Base-by-base conservation (phyloP, 2,888 invertebrate species). In the Volucella zonaria region DNA sequence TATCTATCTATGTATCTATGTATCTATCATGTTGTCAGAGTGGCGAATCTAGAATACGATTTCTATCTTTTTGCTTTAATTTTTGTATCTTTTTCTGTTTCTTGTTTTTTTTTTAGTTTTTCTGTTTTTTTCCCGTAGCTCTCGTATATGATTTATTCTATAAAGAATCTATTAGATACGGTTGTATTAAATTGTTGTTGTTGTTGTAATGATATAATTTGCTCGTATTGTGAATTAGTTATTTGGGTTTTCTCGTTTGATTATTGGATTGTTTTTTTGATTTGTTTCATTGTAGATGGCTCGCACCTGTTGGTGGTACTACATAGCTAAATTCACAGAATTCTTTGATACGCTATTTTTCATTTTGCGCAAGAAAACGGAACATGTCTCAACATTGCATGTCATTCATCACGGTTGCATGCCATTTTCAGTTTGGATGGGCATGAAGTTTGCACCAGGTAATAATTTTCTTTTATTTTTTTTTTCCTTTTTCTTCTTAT, bases 271-370 rank as follows among this genome's bases (percentile, higher is more conserved):
- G 74, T 61, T 70, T 45, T 40, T 64, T 83, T 87, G 68, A 74
- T 86, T 88, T 87, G 86, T 89, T 89, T 81, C 80, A 87, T 90
- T 92, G 56, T 92, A 96, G 96, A 98, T 98, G 97, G 97, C 96
- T 70, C 94, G 94, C 89, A 96, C 96, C 52, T 97, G 97, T 92
- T 98, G 98, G 97, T 97, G 97, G 97, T 98, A 98, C 92, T 98
- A 97, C 93, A 95, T 98, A 92, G 97, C 98, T 90, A 99, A 98
- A 93, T 98, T 98, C 93, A 97, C 98, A 89, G 98, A 99, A 93
- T 97, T 98, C 92, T 95, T 97, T 91, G 98, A 99, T 93, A 98
- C 98, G 89, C 95, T 98, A 89, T 98, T 98, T 95, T 98, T 98
- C 93, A 96, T 98, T 89, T 93, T 98, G 91, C 95, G 98, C 87